phyloP scores from a whole-genome alignment of 2,113 vertebrate genomes.

The Marcusenius ussheri region DNA sequence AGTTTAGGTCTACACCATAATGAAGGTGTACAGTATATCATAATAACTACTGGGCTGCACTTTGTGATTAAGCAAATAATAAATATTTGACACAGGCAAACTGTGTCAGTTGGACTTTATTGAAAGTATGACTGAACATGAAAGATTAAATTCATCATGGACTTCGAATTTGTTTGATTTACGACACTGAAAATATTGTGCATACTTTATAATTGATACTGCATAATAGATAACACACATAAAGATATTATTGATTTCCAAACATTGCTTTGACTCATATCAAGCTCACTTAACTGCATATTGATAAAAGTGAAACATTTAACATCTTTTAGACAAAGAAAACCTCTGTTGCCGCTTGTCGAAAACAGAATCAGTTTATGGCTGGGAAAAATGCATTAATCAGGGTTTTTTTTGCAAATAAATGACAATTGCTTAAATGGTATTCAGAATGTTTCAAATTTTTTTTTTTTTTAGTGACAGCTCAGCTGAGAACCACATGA shows the following conservation, averaged over 20 bases:
- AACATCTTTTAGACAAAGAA: background rate
- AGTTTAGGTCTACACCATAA: background rate
- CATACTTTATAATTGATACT: background rate
- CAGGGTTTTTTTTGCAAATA: background rate
- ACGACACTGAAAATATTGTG: background rate
- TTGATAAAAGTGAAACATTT: background rate
- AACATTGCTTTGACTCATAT: background rate
- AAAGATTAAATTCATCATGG: background rate
- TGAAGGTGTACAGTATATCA: background rate
- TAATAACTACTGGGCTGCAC: background rate
- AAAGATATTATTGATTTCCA: too few species aligned
- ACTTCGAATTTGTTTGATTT: background rate
- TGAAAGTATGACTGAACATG: background rate
- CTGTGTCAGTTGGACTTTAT: background rate
- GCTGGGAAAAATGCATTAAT: background rate
- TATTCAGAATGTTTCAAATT: background rate
- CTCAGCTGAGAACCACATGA: conserved; percentile 18
- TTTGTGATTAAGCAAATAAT: background rate
- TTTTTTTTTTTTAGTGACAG: conserved; percentile 39
- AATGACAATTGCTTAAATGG: background rate
- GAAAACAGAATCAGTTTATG: background rate
- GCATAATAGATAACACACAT: too few species aligned
- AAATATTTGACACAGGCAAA: background rate
- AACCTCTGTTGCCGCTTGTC: background rate
- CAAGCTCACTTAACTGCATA: background rate